Evolutionary conservation across 1,140 invertebrate genomes (phyloP).

Genomic region (Ceratina calcarata): DNA sequence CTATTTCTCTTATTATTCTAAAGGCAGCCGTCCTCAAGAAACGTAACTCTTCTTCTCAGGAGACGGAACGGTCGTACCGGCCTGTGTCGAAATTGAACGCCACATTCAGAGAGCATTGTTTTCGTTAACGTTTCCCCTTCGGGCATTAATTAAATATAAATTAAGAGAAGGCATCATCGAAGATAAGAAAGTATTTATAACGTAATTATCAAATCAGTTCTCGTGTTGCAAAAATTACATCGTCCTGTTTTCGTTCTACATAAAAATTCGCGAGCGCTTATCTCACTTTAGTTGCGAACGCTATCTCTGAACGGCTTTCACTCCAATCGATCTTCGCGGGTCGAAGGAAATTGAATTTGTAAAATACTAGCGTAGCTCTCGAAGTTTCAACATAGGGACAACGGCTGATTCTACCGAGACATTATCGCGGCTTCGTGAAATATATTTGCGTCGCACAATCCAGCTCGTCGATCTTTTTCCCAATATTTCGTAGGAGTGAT

Average conservation of each 20-base stretch:
- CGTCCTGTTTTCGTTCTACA: too few relatives aligned
- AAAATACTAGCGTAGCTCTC: neutral
- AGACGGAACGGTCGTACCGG: neutral
- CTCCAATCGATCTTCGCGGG: neutral
- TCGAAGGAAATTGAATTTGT: neutral
- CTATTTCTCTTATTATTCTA: conserved; percentile 56
- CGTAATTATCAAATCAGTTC: too few relatives aligned
- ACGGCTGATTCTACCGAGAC: neutral
- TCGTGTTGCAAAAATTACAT: too few relatives aligned
- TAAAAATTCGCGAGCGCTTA: too few relatives aligned
- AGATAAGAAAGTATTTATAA: too few relatives aligned
- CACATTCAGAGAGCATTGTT: neutral
- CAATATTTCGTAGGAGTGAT: conserved; percentile 9
- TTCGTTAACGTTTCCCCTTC: too few relatives aligned
- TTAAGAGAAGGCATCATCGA: too few relatives aligned
- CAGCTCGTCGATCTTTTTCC: conserved; percentile 36
- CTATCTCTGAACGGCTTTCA: neutral
- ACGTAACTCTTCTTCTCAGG: conserved; percentile 24
- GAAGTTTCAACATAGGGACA: neutral
- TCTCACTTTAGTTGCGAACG: neutral
- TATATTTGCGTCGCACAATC: conserved; percentile 61
- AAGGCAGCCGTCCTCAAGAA: conserved; percentile 52
- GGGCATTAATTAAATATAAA: too few relatives aligned
- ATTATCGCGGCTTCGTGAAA: conserved; percentile 22
- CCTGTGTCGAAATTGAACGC: neutral